Evolutionary conservation across 2,113 vertebrate genomes (phyloP).

Genomic region (Oreochromis spilurus): DNA sequence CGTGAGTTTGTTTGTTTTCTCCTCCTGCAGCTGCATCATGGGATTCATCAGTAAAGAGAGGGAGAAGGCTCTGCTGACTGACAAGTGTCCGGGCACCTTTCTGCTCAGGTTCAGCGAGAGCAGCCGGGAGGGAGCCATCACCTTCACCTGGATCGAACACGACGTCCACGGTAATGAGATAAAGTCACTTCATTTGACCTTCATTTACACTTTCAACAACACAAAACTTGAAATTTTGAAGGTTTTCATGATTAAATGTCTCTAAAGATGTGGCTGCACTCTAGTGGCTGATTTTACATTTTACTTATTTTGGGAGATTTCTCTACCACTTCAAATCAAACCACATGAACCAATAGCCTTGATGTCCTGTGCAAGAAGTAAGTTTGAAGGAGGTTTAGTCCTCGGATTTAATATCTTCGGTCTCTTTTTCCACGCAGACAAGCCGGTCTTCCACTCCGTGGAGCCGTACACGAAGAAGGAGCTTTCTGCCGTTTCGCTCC

Average conservation of each 20-base stretch:
- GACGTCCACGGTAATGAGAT: conserved; percentile 67
- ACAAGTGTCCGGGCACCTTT: conserved; percentile 86
- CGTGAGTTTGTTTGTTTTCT: neutral
- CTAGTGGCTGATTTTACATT: neutral
- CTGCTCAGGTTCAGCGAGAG: conserved; percentile 95
- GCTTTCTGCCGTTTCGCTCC: conserved; percentile 87
- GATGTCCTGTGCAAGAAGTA: neutral
- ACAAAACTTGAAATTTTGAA: neutral
- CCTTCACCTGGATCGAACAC: conserved; percentile 95
- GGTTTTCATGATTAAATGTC: neutral
- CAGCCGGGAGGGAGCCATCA: conserved; percentile 92
- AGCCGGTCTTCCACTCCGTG: conserved; percentile 85
- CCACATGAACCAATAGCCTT: neutral
- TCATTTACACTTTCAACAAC: neutral
- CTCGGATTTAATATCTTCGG: neutral
- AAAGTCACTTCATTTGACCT: neutral
- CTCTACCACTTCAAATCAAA: neutral
- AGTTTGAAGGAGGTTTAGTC: neutral
- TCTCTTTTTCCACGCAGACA: conserved; percentile 42
- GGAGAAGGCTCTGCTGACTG: conserved; percentile 81
- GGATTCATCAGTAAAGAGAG: conserved; percentile 95
- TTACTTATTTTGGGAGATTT: neutral
- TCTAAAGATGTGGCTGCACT: neutral
- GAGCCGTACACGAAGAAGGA: conserved; percentile 96
- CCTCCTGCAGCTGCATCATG: conserved; percentile 81